Base-by-base conservation (phyloP, 2,888 invertebrate genomes). In the Gryllus longicercus region DNA sequence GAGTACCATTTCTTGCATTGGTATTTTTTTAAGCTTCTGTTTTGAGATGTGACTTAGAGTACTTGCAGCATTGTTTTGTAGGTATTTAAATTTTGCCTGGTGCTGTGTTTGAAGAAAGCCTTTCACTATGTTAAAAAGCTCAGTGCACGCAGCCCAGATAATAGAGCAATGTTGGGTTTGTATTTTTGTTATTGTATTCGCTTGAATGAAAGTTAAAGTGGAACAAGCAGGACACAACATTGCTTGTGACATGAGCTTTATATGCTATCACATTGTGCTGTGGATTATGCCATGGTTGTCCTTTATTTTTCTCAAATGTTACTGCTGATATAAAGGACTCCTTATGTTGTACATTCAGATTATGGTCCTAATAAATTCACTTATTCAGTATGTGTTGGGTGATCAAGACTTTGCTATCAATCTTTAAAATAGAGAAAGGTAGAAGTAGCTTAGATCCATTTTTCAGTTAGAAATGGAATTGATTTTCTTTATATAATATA, bases 301-400 rank as follows among this genome's bases (percentile, higher is more conserved):
- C 77, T 77, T 77, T 77, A 77, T 77, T 75, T 77, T 77, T 77
- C 50, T 49, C 18, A 76, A 77, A 77, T 77, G 77, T 77, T 77
- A 77, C 50, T 77, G 77, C 38, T 77, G 21, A 77, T 77, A 77
- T 50, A 49, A 38, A n/a, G 50, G 50, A 81, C 50, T 77, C 81
- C 79, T 79, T 75, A 77, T 79, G 79, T 81, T 78, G 79, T 81
- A 81, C 50, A 78, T 81, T 79, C 50, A 77, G 75, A 79, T 49
- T 75, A 79, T 80, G 80, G 77, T 77, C 80, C 78, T 51, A 82
- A 82, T 79, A 79, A 80, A 82, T 79, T 80, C 77, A 79, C 75
- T 79, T 79, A 78, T 80, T 78, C 79, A 79, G 63, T 80, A 81
- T 79, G 77, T 63, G 63, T 63, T 63, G 63, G 63, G 63, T 63